Conservation (phyloP, 2,113 vertebrate species). For the Nipponia nippon region DNA sequence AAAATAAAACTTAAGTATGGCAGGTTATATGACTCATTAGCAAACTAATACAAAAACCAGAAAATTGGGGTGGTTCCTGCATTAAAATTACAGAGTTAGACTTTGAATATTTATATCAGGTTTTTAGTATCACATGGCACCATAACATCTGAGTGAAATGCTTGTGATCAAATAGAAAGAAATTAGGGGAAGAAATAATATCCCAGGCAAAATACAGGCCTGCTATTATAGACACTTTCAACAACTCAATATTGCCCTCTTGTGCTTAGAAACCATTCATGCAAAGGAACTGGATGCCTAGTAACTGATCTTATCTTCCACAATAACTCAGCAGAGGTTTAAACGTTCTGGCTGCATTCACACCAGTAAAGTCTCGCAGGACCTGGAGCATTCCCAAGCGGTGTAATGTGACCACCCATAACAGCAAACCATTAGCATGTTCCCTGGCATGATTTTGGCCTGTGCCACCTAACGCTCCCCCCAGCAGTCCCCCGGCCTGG, state of each 20-base stretch:
- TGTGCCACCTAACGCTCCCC: not conserved
- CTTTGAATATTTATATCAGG: not conserved
- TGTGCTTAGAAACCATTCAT: slow-evolving; percentile 29
- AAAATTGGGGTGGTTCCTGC: not conserved
- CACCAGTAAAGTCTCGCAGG: not conserved
- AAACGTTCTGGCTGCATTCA: not conserved
- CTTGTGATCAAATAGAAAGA: not conserved
- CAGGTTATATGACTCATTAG: not conserved
- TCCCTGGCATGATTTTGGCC: not conserved
- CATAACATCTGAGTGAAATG: not conserved
- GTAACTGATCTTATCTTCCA: not conserved
- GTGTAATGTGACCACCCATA: not conserved
- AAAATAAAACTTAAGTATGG: slow-evolving; percentile 20
- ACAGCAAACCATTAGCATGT: not conserved
- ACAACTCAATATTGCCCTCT: slow-evolving; percentile 67
- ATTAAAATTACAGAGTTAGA: not conserved
- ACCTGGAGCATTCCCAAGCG: not conserved
- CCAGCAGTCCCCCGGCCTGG: not conserved
- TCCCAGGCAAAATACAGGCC: not conserved
- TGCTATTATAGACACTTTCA: not conserved
- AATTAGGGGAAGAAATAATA: not conserved
- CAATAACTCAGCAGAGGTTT: not conserved
- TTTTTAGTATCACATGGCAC: not conserved
- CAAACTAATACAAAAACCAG: not conserved
- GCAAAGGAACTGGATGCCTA: not conserved